phyloP scores from a whole-genome alignment of 2,797 vertebrate genomes.

The Gymnopithys bicolor region DNA sequence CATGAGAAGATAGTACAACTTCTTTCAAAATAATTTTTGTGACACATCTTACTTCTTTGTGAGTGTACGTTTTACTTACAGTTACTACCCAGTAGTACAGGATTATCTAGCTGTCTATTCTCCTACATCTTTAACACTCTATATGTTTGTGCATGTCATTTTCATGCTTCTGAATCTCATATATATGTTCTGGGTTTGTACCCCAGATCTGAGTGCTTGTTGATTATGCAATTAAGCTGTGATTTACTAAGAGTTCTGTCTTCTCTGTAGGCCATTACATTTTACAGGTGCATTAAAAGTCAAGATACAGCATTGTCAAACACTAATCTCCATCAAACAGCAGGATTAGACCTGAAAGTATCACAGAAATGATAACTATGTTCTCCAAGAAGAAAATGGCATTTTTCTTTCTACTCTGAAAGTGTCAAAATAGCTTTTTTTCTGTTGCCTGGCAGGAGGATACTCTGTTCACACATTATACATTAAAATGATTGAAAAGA shows the following conservation, averaged over 20 bases:
- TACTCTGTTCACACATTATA: neutral
- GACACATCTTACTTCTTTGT: neutral
- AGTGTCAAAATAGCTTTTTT: neutral
- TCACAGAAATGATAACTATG: neutral
- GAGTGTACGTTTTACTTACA: neutral
- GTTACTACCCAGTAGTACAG: rapidly evolving
- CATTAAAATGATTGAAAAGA: neutral
- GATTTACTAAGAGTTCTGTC: neutral
- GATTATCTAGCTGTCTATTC: neutral
- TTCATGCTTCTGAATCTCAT: neutral
- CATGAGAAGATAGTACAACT: neutral
- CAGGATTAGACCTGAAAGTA: neutral
- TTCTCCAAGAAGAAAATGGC: neutral
- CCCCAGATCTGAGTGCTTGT: neutral
- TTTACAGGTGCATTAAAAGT: neutral
- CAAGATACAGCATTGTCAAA: neutral
- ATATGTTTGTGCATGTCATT: neutral
- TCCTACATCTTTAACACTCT: neutral
- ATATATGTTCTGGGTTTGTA: neutral
- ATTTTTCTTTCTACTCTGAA: neutral
- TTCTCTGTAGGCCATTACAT: neutral
- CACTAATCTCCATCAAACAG: neutral
- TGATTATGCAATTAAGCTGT: neutral
- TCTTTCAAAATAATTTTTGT: neutral
- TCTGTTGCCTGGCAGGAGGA: neutral